Evolutionary conservation across 2,113 vertebrate species (phyloP).

Genomic region (Orcinus orca): DNA sequence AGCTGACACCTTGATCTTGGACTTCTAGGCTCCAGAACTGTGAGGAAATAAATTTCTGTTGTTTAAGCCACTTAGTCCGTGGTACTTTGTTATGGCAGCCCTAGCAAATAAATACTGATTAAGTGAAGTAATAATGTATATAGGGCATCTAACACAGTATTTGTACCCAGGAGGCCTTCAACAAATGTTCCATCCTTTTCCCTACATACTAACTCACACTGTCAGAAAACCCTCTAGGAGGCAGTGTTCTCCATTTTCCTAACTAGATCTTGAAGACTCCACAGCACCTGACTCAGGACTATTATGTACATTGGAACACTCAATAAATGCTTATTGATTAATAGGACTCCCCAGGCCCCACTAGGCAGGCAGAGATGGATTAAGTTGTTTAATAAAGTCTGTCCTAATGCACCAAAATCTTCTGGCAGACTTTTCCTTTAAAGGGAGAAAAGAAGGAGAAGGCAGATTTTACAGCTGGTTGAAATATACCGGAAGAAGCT

Average conservation of each 20-base stretch:
- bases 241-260: slow-evolving; percentile 35
- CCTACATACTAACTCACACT: neutral
- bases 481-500: slow-evolving; percentile 45
- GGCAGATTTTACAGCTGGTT: slow-evolving; percentile 48
- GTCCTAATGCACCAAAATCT: slow-evolving; percentile 47
- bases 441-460: neutral
- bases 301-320: slow-evolving; percentile 47
- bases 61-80: neutral
- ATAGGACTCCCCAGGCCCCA: slow-evolving; percentile 60
- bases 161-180: neutral
- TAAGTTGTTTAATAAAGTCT: slow-evolving; percentile 68
- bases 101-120: neutral
- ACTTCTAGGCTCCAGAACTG: neutral
- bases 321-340: slow-evolving; percentile 73
- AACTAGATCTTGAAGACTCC: slow-evolving; percentile 45
- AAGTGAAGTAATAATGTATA: neutral
- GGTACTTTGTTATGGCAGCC: neutral
- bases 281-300: slow-evolving; percentile 53
- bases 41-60: neutral
- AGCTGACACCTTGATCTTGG: neutral
- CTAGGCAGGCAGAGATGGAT: slow-evolving; percentile 72
- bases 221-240: neutral
- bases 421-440: slow-evolving; percentile 44
- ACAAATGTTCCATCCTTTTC: neutral
- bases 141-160: neutral